Conservation (phyloP, 2,888 invertebrate species). For the Nebria salina region DNA sequence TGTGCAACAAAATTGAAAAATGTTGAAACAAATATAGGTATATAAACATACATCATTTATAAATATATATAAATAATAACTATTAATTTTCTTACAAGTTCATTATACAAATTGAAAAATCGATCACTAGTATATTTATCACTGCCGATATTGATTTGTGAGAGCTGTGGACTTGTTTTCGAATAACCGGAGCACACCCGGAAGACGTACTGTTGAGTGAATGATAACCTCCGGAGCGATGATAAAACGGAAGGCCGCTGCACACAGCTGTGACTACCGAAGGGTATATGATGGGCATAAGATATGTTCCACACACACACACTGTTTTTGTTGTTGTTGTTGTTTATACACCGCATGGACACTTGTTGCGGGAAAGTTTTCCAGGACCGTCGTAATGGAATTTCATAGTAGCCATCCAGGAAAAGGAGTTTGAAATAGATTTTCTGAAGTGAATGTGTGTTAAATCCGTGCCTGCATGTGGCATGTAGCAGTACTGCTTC, state of each 20-base stretch:
- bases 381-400: too few species aligned
- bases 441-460: too few species aligned
- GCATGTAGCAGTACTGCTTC: slow-evolving; percentile 4
- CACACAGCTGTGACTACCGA: slow-evolving; percentile 9
- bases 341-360: too few species aligned
- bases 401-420: too few species aligned
- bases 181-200: slow-evolving; percentile 8
- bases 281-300: slow-evolving; percentile 15
- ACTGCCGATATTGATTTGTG: background rate
- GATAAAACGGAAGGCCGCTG: slow-evolving; percentile 17
- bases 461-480: slow-evolving; percentile 9
- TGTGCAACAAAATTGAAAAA: background rate
- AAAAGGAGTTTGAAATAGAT: too few species aligned
- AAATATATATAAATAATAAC: background rate
- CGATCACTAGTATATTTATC: background rate
- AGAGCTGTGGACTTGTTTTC: background rate
- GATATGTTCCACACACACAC: slow-evolving; percentile 1
- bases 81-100: background rate
- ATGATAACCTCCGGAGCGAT: slow-evolving; percentile 17
- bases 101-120: background rate
- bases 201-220: slow-evolving; percentile 16
- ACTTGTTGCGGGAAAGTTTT: too few species aligned
- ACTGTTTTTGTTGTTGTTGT: background rate
- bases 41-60: background rate
- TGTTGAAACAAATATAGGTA: background rate